A percentile compares a stretch with the other conserved stretches of the same genome.
phyloP scores from a whole-genome alignment of 2,888 invertebrate genomes.

The Volucella zonaria region DNA sequence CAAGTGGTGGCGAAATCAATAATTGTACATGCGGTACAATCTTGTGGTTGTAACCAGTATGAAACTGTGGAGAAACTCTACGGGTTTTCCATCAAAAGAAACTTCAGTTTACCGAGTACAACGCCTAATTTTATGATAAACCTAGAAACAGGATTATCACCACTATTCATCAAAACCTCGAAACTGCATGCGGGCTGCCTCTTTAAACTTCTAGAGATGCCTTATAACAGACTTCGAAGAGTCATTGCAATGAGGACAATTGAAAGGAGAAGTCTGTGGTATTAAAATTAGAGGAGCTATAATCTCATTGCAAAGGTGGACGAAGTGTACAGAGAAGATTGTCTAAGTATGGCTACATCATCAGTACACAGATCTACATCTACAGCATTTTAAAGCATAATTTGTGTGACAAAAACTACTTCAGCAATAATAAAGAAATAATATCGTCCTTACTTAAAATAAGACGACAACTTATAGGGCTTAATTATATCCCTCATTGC shows the following conservation, averaged over 20 bases:
- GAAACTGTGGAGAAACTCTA: too few relatives aligned
- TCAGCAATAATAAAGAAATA: neutral
- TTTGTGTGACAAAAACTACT: neutral
- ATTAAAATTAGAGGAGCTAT: too few relatives aligned
- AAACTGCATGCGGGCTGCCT: constrained; percentile 5
- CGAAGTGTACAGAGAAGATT: neutral
- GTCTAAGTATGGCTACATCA: constrained; percentile 9
- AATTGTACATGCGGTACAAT: too few relatives aligned
- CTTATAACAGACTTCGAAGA: constrained; percentile 3
- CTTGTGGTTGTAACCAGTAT: too few relatives aligned
- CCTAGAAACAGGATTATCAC: constrained; percentile 8
- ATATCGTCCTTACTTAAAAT: constrained; percentile 2
- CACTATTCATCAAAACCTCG: constrained; percentile 1
- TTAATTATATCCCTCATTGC: neutral
- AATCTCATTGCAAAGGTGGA: neutral
- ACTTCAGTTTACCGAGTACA: neutral
- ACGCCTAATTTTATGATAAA: constrained; percentile 3
- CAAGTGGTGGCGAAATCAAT: neutral
- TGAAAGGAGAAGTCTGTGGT: neutral
- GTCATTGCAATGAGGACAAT: neutral
- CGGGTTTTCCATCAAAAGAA: too few relatives aligned
- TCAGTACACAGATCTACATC: neutral
- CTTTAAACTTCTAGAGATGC: neutral
- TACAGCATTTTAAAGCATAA: constrained; percentile 11
- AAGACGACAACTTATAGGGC: neutral